Evolutionary conservation across 1,140 invertebrate species (phyloP), one percentile per base, ranked within the genome.

Genomic region (Scaptomyza hsui): DNA sequence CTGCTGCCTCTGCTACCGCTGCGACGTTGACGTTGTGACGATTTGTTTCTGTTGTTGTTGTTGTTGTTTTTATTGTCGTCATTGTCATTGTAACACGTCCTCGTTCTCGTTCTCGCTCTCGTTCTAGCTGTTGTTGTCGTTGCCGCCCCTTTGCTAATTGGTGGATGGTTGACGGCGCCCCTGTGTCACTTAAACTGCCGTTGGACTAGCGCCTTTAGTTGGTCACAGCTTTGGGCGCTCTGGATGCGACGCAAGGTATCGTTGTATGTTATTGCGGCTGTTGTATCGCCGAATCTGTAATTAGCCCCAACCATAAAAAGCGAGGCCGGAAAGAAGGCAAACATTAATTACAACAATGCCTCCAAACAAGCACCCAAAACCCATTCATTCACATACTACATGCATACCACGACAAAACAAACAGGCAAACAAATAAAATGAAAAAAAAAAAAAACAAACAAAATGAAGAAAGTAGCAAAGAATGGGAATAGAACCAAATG

Each of bases 201-300:
- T 24, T 90, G 44, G 6, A 88, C 75, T 16, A 91, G 67, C 37
- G 51, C 45, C 18, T 82, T 85, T 39, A 91, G 44, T 68, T 90
- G 72, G 12, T 86, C 78, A 39, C 75, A 76, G 45, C 61, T 83
- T 0, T 71, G 62, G 12, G 81, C 64, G 16, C 56, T 68, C 4
- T 52, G 68, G 55, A 91, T 91, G 19, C 85, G 83, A 16, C 76
- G 72, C 47, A 91, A 52, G 15, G 78, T 71, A 49, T 82, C 88
- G 76, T 90, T 91, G 59, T 89, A 91, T 9, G 72, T 78, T 74
- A 78, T 45, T 83, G 74, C 1, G 78, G 53, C 1, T 37, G n/a
- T 37, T 37, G 75, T 85, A 73, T 73, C 68, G 44, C 70, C 56
- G 68, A 79, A 91, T 80, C 90, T 91, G 88, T 78, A 91, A 91